Conservation (phyloP, 1,140 invertebrate species). For the Rhopalosiphum padi region DNA sequence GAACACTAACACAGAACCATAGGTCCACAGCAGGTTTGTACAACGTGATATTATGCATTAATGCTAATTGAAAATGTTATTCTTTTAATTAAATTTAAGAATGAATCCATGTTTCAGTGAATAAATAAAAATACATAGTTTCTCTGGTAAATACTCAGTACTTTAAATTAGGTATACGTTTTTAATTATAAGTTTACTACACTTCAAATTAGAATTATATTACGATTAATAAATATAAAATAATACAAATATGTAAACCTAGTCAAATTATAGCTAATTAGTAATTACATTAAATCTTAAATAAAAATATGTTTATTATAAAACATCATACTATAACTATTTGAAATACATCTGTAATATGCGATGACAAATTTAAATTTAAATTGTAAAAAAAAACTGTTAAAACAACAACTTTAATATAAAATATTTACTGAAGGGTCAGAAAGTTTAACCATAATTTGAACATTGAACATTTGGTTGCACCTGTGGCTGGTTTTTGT, state of each 20-base stretch:
- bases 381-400: background rate
- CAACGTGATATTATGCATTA: no score
- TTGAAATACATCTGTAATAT: background rate
- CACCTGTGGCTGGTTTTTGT: slow-evolving; percentile 42
- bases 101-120: no score
- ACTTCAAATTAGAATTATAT: background rate
- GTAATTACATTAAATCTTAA: background rate
- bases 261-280: background rate
- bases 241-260: background rate
- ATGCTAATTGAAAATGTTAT: no score
- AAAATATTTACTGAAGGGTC: background rate
- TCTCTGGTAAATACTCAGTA: background rate
- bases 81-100: no score
- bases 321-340: background rate
- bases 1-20: no score
- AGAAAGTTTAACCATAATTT: background rate
- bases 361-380: background rate
- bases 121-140: background rate
- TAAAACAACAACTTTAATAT: background rate
- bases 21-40: no score
- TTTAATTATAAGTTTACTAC: background rate
- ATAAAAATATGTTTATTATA: background rate
- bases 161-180: background rate
- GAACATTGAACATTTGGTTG: slow-evolving; percentile 1
- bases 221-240: background rate